Evolutionary conservation across 1,140 invertebrate genomes (phyloP).

Genomic region (Drosophila athabasca): DNA sequence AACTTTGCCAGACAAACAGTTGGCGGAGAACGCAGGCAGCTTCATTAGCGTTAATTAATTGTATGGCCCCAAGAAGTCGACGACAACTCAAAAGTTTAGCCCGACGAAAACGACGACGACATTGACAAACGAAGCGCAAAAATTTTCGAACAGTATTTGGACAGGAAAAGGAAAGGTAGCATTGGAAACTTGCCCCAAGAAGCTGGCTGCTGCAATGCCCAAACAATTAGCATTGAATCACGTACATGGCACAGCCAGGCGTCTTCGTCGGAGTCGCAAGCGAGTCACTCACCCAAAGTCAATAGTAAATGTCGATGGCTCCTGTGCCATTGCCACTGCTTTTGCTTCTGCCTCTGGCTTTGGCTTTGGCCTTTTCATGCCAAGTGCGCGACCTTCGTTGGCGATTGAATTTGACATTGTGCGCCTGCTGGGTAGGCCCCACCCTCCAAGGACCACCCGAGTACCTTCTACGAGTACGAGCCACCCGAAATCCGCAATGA

Average conservation of each 20-base stretch:
- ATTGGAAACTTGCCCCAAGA: slow-evolving; percentile 37
- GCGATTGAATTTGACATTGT: slow-evolving; percentile 74
- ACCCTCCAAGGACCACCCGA: neutral
- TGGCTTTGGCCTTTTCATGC: slow-evolving; percentile 71
- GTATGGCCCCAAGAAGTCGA: slow-evolving; percentile 63
- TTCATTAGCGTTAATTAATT: slow-evolving; percentile 82
- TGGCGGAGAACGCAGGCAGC: slow-evolving; percentile 29
- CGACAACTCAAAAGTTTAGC: slow-evolving; percentile 47
- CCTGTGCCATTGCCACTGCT: neutral
- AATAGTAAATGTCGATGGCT: slow-evolving; percentile 61
- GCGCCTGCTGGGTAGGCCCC: slow-evolving; percentile 12
- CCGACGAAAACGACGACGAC: slow-evolving; percentile 25
- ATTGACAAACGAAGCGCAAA: slow-evolving; percentile 78
- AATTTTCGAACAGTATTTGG: slow-evolving; percentile 54
- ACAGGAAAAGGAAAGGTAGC: neutral
- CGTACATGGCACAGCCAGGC: slow-evolving; percentile 61
- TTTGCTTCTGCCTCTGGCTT: slow-evolving; percentile 19
- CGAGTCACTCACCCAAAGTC: slow-evolving; percentile 71
- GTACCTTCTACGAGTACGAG: neutral
- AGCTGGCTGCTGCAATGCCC: slow-evolving; percentile 26
- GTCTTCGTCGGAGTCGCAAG: slow-evolving; percentile 11
- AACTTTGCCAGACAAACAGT: slow-evolving; percentile 51
- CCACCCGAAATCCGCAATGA: slow-evolving; percentile 31
- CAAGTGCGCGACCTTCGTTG: slow-evolving; percentile 63
- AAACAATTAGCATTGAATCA: slow-evolving; percentile 73